Evolutionary conservation across 2,113 vertebrate species (phyloP).

Genomic region (Castor canadensis): DNA sequence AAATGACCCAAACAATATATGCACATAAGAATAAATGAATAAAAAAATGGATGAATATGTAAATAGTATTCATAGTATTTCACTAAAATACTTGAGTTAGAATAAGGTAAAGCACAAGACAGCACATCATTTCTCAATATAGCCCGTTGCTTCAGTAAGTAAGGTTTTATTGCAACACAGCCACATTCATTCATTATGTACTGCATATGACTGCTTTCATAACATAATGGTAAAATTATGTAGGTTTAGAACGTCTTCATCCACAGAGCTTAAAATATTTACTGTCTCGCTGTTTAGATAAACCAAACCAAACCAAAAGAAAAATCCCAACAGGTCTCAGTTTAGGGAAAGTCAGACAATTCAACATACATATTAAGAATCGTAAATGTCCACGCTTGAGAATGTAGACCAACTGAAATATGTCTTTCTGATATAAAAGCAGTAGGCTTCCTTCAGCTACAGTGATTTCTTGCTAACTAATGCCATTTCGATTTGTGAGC

Average conservation of each 20-base stretch:
- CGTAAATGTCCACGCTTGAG: background rate
- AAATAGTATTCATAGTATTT: background rate
- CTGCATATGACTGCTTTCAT: background rate
- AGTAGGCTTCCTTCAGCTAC: background rate
- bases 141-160: background rate
- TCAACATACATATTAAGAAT: background rate
- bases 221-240: background rate
- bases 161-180: background rate
- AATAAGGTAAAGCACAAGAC: background rate
- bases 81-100: background rate
- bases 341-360: background rate
- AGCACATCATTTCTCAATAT: background rate
- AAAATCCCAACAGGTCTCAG: background rate
- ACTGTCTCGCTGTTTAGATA: background rate
- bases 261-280: constrained; percentile 14
- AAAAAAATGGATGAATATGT: no score
- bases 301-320: background rate
- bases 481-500: background rate
- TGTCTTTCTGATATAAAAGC: background rate
- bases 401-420: background rate
- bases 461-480: background rate
- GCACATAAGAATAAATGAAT: no score
- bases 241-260: background rate
- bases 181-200: background rate
- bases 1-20: no score